Evolutionary conservation across 2,888 invertebrate species (phyloP).

Genomic region (Boloria selene): DNA sequence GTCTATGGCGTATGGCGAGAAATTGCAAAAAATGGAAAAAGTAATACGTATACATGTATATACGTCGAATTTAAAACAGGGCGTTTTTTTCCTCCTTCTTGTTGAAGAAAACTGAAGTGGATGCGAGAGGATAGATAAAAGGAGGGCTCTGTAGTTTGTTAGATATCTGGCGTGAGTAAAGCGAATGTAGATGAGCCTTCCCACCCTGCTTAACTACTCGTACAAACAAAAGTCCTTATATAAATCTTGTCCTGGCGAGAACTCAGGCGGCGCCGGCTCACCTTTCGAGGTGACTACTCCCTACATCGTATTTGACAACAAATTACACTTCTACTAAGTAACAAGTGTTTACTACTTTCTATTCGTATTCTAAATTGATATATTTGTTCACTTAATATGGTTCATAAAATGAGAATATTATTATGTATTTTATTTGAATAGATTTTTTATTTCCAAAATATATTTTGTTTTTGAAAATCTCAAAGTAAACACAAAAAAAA

Average conservation of each 20-base stretch:
- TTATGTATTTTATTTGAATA: too few species aligned
- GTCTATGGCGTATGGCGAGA: slow-evolving; percentile 81
- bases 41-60: slow-evolving; percentile 53
- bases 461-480: too few species aligned
- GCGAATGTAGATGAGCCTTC: slow-evolving; percentile 76
- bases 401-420: neutral
- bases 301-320: slow-evolving; percentile 63
- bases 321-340: slow-evolving; percentile 40
- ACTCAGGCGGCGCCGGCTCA: slow-evolving; percentile 67
- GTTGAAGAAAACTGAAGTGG: slow-evolving; percentile 73
- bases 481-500: neutral
- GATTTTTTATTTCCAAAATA: too few species aligned
- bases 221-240: slow-evolving; percentile 81
- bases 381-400: neutral
- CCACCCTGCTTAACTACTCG: slow-evolving; percentile 72
- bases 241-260: slow-evolving; percentile 77
- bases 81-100: slow-evolving; percentile 65
- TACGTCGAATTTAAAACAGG: slow-evolving; percentile 72
- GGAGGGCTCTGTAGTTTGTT: slow-evolving; percentile 66
- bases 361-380: slow-evolving; percentile 15
- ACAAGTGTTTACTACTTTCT: slow-evolving; percentile 15
- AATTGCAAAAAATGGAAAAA: slow-evolving; percentile 72
- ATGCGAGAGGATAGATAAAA: slow-evolving; percentile 76
- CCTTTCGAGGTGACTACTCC: slow-evolving; percentile 65
- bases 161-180: slow-evolving; percentile 68